phyloP scores from a whole-genome alignment of 2,113 vertebrate species.

The Perca flavescens region DNA sequence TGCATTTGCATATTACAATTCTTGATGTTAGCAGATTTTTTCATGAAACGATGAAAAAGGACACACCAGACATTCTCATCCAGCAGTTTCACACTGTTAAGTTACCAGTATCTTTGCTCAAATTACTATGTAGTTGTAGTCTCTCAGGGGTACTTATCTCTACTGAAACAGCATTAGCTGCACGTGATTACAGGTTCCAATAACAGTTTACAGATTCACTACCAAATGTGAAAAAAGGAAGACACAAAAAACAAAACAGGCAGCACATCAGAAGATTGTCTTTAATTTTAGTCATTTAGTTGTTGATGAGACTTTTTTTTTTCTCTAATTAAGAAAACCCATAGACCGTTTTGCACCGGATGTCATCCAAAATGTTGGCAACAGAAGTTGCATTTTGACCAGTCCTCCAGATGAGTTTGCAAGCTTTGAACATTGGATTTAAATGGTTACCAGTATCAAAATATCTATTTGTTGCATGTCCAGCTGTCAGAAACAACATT shows the following conservation, averaged over 20 bases:
- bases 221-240: not conserved
- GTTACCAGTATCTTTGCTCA: slow-evolving; percentile 37
- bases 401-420: no score
- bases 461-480: no score
- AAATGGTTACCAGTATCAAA: no score
- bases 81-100: slow-evolving; percentile 53
- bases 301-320: not conserved
- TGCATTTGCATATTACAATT: not conserved
- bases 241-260: not conserved
- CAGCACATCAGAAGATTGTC: not conserved
- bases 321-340: not conserved
- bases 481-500: no score
- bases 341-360: no score
- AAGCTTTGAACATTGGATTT: no score
- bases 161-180: slow-evolving; percentile 45
- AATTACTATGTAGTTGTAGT: slow-evolving; percentile 52
- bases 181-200: slow-evolving; percentile 68
- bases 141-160: slow-evolving; percentile 49
- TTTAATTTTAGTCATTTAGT: not conserved
- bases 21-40: not conserved
- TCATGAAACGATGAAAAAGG: not conserved
- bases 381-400: no score
- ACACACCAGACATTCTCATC: slow-evolving; percentile 19
- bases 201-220: slow-evolving; percentile 49
- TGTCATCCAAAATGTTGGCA: no score